These are phyloP conservation scores for Meandrusa payeni DNA, from an alignment of 2,888 invertebrate species.

Conservation along the genomic window DNA sequence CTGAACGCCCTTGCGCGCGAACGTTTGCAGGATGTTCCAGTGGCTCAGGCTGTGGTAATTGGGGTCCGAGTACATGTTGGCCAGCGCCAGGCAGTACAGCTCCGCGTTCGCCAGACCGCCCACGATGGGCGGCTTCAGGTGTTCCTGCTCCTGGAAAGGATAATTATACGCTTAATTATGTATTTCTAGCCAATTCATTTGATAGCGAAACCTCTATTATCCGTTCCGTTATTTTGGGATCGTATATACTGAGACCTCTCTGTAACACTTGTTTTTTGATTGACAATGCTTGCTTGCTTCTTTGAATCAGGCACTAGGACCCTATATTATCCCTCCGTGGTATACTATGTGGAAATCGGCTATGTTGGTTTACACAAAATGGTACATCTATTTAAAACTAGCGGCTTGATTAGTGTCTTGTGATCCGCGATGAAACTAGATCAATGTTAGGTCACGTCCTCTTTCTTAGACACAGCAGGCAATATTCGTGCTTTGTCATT, in stretches of 20 bases:
- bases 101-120: conserved; percentile 96
- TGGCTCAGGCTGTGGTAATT: conserved; percentile 98
- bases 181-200: too few relatives aligned
- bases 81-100: conserved; percentile 95
- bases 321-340: too few relatives aligned
- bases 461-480: conserved; percentile 36
- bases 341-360: too few relatives aligned
- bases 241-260: too few relatives aligned
- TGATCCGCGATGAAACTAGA: conserved; percentile 35
- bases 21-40: conserved; percentile 95
- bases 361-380: too few relatives aligned
- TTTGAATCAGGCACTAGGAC: too few relatives aligned
- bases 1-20: conserved; percentile 94
- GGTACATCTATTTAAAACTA: too few relatives aligned
- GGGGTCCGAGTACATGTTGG: conserved; percentile 97
- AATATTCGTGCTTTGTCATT: not conserved
- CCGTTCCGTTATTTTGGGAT: too few relatives aligned
- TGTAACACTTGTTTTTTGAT: too few relatives aligned
- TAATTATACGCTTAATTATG: too few relatives aligned
- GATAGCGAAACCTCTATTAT: too few relatives aligned
- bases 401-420: not conserved
- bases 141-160: conserved; percentile 90
- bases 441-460: conserved; percentile 52
- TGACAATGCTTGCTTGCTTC: too few relatives aligned
- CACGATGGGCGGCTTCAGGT: conserved; percentile 95